Evolutionary conservation across 2,113 vertebrate genomes (phyloP).

Genomic region (Zosterops lateralis): DNA sequence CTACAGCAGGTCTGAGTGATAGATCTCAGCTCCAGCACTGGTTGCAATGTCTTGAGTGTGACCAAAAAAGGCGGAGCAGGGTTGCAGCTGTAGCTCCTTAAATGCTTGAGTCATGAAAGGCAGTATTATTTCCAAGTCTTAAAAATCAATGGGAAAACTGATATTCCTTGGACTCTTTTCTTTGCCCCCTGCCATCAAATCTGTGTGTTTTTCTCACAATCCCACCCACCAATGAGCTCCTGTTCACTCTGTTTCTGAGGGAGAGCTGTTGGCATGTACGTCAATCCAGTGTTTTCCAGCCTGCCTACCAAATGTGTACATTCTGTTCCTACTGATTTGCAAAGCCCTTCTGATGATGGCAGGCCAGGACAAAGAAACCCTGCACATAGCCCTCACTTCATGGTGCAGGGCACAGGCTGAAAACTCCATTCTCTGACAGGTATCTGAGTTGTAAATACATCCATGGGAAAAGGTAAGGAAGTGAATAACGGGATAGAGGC

Average conservation of each 20-base stretch:
- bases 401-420: background rate
- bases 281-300: background rate
- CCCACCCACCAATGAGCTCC: background rate
- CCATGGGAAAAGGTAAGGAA: background rate
- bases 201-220: background rate
- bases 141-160: background rate
- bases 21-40: background rate
- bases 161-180: background rate
- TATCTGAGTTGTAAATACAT: background rate
- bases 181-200: background rate
- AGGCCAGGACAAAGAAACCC: background rate
- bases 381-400: background rate
- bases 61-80: background rate
- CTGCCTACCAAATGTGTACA: rapidly evolving
- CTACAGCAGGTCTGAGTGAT: background rate
- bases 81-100: background rate
- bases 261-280: background rate
- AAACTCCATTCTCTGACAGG: background rate
- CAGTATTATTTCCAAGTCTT: background rate
- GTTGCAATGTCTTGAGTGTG: background rate
- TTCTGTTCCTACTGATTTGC: background rate
- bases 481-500: background rate
- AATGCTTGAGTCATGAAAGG: background rate
- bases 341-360: background rate
- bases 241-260: background rate